Conservation (phyloP, 2,797 vertebrate species). For the Hirundo rustica region DNA sequence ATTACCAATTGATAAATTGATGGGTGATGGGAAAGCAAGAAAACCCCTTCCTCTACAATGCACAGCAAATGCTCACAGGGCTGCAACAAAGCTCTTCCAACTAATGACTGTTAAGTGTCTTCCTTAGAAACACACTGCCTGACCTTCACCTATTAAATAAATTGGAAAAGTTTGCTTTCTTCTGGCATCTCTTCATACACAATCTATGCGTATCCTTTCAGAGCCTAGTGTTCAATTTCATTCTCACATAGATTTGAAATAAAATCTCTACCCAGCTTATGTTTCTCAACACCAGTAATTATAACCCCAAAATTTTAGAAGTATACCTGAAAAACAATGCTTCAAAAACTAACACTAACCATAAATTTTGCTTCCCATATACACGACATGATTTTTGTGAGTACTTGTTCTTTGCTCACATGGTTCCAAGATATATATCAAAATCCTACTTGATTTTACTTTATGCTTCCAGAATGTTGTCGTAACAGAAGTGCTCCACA, state of each 20-base stretch:
- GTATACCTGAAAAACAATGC: not conserved
- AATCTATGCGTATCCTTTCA: not conserved
- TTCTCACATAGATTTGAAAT: not conserved
- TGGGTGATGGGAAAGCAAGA: not conserved
- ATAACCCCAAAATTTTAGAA: not conserved
- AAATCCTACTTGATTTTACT: not conserved
- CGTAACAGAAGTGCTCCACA: accelerated
- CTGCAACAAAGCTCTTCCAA: not conserved
- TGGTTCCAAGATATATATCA: not conserved
- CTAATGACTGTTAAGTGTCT: not conserved
- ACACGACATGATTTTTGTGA: not conserved
- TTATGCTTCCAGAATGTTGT: not conserved
- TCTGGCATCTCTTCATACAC: not conserved
- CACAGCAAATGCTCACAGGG: not conserved
- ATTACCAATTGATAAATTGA: not conserved
- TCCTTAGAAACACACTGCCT: not conserved
- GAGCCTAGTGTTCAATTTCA: not conserved
- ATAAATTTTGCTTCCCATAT: not conserved
- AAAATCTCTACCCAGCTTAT: not conserved
- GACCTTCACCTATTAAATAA: not conserved
- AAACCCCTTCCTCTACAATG: not conserved
- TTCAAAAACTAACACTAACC: not conserved
- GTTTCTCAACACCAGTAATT: not conserved
- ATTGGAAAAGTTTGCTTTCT: not conserved
- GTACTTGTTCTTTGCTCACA: not conserved